Conservation (phyloP, 1,140 invertebrate genomes). For the Penaeus chinensis region DNA sequence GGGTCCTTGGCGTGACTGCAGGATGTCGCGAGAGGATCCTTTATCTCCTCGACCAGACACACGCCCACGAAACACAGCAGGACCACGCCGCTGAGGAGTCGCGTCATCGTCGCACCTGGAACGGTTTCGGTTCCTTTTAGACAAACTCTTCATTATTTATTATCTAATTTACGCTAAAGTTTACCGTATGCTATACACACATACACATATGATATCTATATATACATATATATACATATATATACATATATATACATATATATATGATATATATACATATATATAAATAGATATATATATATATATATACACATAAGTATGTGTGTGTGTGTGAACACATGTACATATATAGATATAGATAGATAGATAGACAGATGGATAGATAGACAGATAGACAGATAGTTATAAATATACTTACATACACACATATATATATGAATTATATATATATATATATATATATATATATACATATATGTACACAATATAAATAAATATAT, state of each 20-base stretch:
- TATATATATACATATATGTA: no score
- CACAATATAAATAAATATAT: no score
- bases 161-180: no score
- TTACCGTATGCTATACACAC: no score
- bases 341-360: neutral
- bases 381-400: no score
- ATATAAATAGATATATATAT: neutral
- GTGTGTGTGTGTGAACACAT: neutral
- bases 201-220: neutral
- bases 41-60: neutral
- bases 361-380: neutral
- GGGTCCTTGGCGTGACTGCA: neutral
- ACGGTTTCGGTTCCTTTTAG: no score
- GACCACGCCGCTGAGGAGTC: no score
- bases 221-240: constrained; percentile 19
- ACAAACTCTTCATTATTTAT: no score
- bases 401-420: neutral
- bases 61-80: neutral
- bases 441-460: neutral
- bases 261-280: neutral
- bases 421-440: no score
- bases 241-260: neutral
- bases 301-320: neutral
- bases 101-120: no score
- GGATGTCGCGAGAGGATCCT: neutral